These are phyloP conservation scores for Aphidius ervi DNA, from an alignment of 1,140 invertebrate species.

Conservation along the genomic window DNA sequence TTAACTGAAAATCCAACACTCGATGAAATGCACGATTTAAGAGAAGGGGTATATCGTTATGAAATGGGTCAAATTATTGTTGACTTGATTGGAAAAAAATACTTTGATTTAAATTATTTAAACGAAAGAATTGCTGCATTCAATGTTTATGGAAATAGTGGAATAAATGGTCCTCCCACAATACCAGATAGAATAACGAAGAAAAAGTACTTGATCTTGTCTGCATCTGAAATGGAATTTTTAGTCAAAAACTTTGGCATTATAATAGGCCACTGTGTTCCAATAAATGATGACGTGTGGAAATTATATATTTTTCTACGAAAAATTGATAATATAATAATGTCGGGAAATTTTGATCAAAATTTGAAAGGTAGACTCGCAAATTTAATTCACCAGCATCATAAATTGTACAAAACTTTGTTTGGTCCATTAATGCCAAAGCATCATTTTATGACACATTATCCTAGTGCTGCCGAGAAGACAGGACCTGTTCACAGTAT, in stretches of 20 bases:
- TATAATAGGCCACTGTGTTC: slow-evolving; percentile 5
- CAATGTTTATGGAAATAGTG: no score
- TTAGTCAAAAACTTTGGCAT: slow-evolving; percentile 1
- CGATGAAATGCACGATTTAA: no score
- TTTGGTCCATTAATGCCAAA: slow-evolving; percentile 16
- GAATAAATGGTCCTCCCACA: background rate
- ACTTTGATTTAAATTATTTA: no score
- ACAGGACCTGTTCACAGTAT: slow-evolving; percentile 2
- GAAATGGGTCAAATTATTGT: no score
- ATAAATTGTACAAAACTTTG: slow-evolving; percentile 6
- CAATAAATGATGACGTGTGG: background rate
- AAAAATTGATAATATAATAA: slow-evolving; percentile 4
- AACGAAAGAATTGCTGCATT: no score
- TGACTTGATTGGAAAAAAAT: no score
- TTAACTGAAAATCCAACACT: no score
- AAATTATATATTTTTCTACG: slow-evolving; percentile 5
- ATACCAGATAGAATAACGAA: slow-evolving; percentile 1
- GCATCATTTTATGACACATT: slow-evolving; percentile 15
- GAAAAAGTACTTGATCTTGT: slow-evolving; percentile 8
- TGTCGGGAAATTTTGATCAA: background rate
- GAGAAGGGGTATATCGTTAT: no score
- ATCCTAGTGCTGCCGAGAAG: background rate
- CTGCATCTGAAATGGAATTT: slow-evolving; percentile 14
- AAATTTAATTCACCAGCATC: slow-evolving; percentile 8
- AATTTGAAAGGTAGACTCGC: background rate